Evolutionary conservation across 1,140 invertebrate species (phyloP), one percentile per base, ranked within the genome.

Genomic region (Drosophila obscura): DNA sequence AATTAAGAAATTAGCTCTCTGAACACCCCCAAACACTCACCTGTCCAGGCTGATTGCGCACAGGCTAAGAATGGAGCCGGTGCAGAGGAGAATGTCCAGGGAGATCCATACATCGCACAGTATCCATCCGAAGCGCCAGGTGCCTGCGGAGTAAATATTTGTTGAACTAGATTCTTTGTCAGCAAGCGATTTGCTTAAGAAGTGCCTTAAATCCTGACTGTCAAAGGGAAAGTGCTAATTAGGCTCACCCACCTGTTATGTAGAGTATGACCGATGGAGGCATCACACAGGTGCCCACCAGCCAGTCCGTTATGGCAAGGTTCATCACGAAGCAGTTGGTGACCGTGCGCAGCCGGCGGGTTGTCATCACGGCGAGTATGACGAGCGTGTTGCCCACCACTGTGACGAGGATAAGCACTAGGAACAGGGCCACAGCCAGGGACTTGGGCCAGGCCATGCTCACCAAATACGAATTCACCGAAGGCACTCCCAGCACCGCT

Each of bases 271-370:
- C 96, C 66, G 97, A 96, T 28, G 97, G 96, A 13, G 98, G 98
- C 97, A 99, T 98, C 1, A 99, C 98, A 75, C 97, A 96, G 43
- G 97, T 94, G 0, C 97, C 97, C 0, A 99, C 97, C 52, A 97
- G 93, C 91, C 97, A 94, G 93, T 99, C 98, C 28, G 97, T 97
- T 1, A 96, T 95, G 2, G 98, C 97, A 77, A 98, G 92, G 52
- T 96, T 98, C 62, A 97, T 97, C 15, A 99, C 96, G 92, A 98
- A 98, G 92, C 97, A 98, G 92, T 99, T 99, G 48, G 98, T 98
- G 24, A 98, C 97, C 13, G 97, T 98, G 51, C 97, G 94, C 52
- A 99, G 93, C 56, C 97, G 94, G 65, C 96, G 94, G 45, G 97
- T 98, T 28, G 96, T 98, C 77, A 97, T 94, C 4, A 99, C 97